Evolutionary conservation across 2,888 invertebrate genomes (phyloP), one percentile per base, ranked within the genome.

Genomic region (Pachycephus smyrnensis): DNA sequence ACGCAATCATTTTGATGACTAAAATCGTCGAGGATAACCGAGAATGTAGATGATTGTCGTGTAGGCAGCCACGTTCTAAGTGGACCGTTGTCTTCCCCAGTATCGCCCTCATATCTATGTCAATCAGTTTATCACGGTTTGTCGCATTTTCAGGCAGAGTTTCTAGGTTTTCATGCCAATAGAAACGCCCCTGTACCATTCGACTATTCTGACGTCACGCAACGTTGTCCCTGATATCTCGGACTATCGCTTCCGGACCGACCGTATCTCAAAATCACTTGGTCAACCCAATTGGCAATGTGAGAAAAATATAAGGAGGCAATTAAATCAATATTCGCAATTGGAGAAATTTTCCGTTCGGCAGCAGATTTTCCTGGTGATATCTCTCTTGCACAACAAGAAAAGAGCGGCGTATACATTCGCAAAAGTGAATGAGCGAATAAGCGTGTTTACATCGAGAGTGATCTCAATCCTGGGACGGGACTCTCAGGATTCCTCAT

Each of bases 1-100:
- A 83, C 81, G 87, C 89, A 90, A 91, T 91, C 89, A 91, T 90
- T 88, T 86, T 89, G 88, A 89, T 90, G 89, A 90, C 88, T 87
- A 85, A 86, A 89, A 90, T 89, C 86, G 89, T 86, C 88, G 85
- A 82, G 87, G 89, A 89, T 90, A 88, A 89, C 84, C 83, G 84
- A 80, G 85, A 90, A 89, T 89, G 83, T 86, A 89, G 89, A 90
- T 91, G 90, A 91, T 91, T 90, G 87, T 88, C 84, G 89, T 87
- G 91, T 90, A 88, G 90, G 91, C 84, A 84, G 90, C 80, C 81
- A 78, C 80, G 78, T 82, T 86, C 83, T 86, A 89, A 90, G 86
- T 87, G 86, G 86, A 87, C 75, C 83, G 81, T 40, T 82, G 79
- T 80, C 81, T 81, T 84, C 82, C 75, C 15, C 81, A 73, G 77